These are phyloP conservation scores for Ascaphus truei DNA, from an alignment of 2,113 vertebrate genomes.

Conservation along the genomic window DNA sequence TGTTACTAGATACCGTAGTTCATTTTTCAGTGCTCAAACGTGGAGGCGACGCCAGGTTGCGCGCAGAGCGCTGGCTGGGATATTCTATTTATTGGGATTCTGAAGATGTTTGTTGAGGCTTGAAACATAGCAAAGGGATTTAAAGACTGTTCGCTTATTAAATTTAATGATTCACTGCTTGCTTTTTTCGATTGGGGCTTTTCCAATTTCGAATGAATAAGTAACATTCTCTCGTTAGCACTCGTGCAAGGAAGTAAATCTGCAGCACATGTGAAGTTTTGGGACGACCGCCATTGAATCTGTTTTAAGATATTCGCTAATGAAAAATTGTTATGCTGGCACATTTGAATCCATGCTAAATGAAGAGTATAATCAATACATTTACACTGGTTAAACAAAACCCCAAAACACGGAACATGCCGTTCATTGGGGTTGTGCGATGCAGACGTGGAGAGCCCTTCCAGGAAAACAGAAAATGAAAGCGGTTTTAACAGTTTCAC, in stretches of 20 bases:
- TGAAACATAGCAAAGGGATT: neutral
- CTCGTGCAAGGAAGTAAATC: conserved; percentile 11
- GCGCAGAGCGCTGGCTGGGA: neutral
- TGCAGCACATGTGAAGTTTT: neutral
- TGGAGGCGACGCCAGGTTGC: neutral
- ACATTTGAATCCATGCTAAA: neutral
- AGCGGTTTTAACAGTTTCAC: no score
- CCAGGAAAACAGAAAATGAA: no score
- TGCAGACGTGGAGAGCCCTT: no score
- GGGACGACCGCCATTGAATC: neutral
- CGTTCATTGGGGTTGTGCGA: no score
- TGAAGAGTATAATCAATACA: conserved; percentile 4
- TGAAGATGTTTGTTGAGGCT: neutral
- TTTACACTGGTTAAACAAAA: neutral
- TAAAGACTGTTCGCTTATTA: neutral
- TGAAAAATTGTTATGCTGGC: conserved; percentile 1
- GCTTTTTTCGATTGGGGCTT: neutral
- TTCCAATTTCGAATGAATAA: neutral
- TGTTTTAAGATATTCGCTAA: neutral
- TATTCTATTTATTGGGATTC: neutral
- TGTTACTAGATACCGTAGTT: neutral
- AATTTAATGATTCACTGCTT: neutral
- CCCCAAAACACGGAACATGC: neutral
- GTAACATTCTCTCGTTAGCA: conserved; percentile 16
- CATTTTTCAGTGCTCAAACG: neutral